Percentiles rank a stretch among this genome's conserved stretches.
Conservation (phyloP, 64 coral and sea anemone genomes). For the Montipora foliosa region DNA sequence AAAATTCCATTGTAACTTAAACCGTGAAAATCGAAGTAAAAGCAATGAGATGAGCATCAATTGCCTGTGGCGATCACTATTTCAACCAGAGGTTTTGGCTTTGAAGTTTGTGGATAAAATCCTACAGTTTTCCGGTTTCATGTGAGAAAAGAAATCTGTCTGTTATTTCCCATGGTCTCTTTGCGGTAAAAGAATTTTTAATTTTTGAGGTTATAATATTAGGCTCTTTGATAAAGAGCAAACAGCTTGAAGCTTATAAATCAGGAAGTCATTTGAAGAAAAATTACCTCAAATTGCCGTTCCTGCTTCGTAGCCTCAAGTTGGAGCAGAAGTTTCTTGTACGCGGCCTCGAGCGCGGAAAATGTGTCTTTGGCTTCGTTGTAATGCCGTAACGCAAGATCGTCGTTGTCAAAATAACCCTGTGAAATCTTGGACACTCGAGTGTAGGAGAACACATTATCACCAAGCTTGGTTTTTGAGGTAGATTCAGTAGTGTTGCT, state of each 20-base stretch:
- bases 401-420: slow-evolving; percentile 78
- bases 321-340: slow-evolving; percentile 82
- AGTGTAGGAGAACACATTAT: slow-evolving; percentile 76
- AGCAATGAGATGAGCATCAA: not conserved
- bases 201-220: no score
- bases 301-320: slow-evolving; percentile 67
- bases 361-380: slow-evolving; percentile 88
- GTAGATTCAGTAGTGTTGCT: slow-evolving; percentile 54
- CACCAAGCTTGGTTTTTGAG: slow-evolving; percentile 35
- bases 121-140: not conserved
- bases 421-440: slow-evolving; percentile 75
- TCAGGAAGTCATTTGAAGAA: not conserved
- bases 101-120: not conserved
- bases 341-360: slow-evolving; percentile 84
- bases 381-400: slow-evolving; percentile 82
- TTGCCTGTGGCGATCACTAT: not conserved
- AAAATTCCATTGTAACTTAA: not conserved
- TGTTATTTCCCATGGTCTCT: not conserved
- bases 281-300: slow-evolving; percentile 66
- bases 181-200: not conserved
- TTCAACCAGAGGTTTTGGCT: not conserved
- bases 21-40: not conserved
- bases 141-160: no score
- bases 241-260: not conserved
- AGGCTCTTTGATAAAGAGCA: not conserved